phyloP scores from a whole-genome alignment of 2,113 vertebrate species.

The pig (Sus scrofa) region DNA sequence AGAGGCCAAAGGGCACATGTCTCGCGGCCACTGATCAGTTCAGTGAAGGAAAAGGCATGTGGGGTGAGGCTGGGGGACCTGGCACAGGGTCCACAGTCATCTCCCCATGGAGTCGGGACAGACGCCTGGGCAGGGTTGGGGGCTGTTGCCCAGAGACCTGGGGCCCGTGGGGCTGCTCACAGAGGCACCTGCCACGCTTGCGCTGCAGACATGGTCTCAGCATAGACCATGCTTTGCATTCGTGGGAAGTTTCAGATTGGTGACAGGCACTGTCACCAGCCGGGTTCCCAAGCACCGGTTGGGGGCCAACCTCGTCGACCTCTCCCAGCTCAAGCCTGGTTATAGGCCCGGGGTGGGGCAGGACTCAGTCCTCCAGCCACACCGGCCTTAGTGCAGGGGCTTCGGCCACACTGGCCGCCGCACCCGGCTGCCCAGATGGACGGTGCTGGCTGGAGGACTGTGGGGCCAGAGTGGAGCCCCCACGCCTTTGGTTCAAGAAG shows the following conservation, averaged over 20 bases:
- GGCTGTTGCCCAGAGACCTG: background rate
- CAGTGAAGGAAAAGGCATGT: background rate
- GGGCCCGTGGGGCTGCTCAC: background rate
- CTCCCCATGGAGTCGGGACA: background rate
- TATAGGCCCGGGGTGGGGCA: too few relatives aligned
- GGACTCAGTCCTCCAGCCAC: too few relatives aligned
- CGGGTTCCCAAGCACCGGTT: background rate
- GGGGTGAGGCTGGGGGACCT: background rate
- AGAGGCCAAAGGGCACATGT: too few relatives aligned
- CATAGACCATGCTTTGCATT: background rate
- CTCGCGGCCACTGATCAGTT: background rate
- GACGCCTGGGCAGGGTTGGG: rapidly evolving
- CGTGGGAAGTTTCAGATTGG: background rate
- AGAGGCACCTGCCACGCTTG: background rate
- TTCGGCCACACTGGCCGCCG: background rate
- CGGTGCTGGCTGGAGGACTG: rapidly evolving
- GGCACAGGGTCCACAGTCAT: background rate
- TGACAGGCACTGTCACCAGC: background rate
- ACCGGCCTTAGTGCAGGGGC: background rate
- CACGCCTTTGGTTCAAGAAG: background rate
- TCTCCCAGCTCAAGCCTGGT: background rate
- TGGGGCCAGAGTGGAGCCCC: background rate
- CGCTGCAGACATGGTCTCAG: background rate
- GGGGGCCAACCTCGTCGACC: background rate
- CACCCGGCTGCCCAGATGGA: rapidly evolving